Percentiles rank a stretch among this genome's conserved stretches.
Conservation (phyloP, 2,113 vertebrate species). For the Sinocyclocheilus anophthalmus region DNA sequence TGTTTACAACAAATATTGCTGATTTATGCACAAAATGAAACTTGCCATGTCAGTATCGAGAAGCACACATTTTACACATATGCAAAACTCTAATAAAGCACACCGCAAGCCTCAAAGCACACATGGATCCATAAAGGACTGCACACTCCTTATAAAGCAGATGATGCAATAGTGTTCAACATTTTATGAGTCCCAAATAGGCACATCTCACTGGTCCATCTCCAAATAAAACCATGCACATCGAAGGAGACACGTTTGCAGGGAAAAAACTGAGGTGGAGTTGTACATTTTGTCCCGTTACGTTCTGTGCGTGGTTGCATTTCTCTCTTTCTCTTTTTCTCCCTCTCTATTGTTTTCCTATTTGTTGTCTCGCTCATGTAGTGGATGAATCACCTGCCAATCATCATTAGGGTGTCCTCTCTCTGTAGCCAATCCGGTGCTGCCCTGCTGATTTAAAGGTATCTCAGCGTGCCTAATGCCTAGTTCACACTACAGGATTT, state of each 20-base stretch:
- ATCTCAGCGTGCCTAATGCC: no score
- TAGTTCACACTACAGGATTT: no score
- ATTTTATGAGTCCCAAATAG: constrained; percentile 40
- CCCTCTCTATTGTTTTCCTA: no score
- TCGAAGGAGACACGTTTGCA: background rate
- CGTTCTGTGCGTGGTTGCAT: no score
- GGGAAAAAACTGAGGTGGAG: background rate
- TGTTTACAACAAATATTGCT: constrained; percentile 56
- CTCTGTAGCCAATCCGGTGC: no score
- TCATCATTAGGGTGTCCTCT: no score
- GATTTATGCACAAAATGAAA: background rate
- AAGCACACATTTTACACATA: background rate
- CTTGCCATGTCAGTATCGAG: background rate
- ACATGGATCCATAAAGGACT: constrained; percentile 31
- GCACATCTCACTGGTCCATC: constrained; percentile 36
- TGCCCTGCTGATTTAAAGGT: no score
- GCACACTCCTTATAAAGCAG: constrained; percentile 25
- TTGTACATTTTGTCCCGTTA: background rate
- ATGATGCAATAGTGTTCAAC: constrained; percentile 49
- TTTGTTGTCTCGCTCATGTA: no score
- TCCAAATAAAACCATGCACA: constrained; percentile 26
- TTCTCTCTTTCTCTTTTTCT: no score
- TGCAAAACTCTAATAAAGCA: background rate
- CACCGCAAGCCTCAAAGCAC: constrained; percentile 19
- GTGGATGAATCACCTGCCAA: no score